phyloP scores from a whole-genome alignment of 2,797 vertebrate species.

The Cercopithecus neglectus region DNA sequence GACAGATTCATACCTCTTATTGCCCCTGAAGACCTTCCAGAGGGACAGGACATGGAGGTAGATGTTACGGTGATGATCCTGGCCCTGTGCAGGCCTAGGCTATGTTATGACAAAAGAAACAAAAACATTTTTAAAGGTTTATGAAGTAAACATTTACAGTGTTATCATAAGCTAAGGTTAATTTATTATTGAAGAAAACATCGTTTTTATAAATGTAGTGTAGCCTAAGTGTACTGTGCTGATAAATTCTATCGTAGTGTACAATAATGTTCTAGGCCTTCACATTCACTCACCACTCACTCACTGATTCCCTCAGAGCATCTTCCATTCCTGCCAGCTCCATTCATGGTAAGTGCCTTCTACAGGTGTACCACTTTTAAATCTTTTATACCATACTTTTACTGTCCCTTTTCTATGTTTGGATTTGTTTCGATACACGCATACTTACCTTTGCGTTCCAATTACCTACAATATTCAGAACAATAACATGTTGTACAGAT shows the following conservation, averaged over 20 bases:
- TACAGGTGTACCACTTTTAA: not conserved
- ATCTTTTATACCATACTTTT: not conserved
- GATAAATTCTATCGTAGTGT: not conserved
- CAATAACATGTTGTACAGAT: not conserved
- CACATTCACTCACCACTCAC: not conserved
- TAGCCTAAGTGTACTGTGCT: not conserved
- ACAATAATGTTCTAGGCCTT: not conserved
- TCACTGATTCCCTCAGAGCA: not conserved
- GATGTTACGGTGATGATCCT: not conserved
- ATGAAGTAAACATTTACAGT: not conserved
- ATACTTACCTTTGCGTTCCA: not conserved
- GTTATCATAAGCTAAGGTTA: not conserved
- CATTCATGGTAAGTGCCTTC: not conserved
- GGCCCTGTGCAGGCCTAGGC: not conserved
- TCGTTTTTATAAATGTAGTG: not conserved
- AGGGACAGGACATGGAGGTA: not conserved
- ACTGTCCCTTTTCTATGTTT: not conserved
- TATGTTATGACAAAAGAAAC: not conserved
- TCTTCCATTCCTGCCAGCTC: not conserved
- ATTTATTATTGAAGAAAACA: not conserved
- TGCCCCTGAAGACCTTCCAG: not conserved
- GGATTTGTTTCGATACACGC: not conserved
- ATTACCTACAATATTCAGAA: not conserved
- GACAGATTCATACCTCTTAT: not conserved
- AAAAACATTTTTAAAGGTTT: not conserved